These are phyloP conservation scores for Lydus trimaculatus DNA, from an alignment of 2,888 invertebrate species.

Conservation along the genomic window DNA sequence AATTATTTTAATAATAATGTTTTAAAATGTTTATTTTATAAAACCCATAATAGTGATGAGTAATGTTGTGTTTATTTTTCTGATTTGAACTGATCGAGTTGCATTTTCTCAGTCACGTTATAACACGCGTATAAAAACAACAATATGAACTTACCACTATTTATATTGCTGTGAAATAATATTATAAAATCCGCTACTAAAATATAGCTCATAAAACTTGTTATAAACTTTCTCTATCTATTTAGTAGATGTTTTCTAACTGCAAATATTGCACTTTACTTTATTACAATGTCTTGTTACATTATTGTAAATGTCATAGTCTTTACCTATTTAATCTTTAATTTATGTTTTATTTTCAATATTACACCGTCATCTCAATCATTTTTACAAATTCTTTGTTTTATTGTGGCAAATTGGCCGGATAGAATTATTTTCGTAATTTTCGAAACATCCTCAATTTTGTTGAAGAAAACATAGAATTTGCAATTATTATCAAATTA, in stretches of 20 bases:
- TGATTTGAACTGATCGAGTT: slow-evolving; percentile 5
- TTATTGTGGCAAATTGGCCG: not conserved
- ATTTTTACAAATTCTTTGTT: not conserved
- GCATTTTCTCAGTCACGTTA: slow-evolving; percentile 13
- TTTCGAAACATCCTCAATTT: not conserved
- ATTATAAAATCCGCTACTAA: slow-evolving; percentile 33
- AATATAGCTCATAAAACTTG: slow-evolving; percentile 36
- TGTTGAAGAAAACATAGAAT: not conserved
- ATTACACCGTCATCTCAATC: not conserved
- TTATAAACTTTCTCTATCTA: slow-evolving; percentile 41
- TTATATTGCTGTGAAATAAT: slow-evolving; percentile 29
- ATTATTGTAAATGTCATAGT: slow-evolving; percentile 14
- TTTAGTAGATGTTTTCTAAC: slow-evolving; percentile 31
- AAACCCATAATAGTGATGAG: not conserved
- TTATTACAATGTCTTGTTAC: slow-evolving; percentile 30
- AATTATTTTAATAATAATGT: not conserved
- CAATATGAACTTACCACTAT: slow-evolving; percentile 32
- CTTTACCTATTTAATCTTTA: not conserved
- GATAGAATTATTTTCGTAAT: not conserved
- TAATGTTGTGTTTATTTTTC: not conserved
- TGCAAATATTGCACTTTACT: slow-evolving; percentile 34
- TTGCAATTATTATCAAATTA: not conserved
- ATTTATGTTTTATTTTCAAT: not conserved
- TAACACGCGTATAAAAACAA: slow-evolving; percentile 19
- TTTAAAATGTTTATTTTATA: not conserved